phyloP scores from a whole-genome alignment of 2,888 invertebrate genomes.

The Dolichopus griseipennis region DNA sequence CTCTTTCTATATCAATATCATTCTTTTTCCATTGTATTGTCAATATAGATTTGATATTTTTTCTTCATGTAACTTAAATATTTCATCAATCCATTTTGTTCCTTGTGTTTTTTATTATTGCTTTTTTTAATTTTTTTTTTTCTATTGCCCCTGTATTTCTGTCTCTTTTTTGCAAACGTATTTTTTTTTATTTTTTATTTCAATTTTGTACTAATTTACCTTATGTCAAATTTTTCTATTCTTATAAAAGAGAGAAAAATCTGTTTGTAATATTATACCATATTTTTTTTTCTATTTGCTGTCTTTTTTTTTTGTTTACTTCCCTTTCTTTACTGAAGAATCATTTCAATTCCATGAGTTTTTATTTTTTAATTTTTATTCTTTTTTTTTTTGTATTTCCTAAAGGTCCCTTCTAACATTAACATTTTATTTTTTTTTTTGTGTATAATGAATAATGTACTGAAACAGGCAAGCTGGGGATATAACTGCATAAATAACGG shows the following conservation, averaged over 20 bases:
- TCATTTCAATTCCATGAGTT: no score
- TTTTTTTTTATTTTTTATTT: not conserved
- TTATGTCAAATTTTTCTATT: not conserved
- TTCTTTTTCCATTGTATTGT: no score
- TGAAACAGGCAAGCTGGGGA: no score
- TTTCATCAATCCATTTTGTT: not conserved
- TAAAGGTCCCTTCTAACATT: no score
- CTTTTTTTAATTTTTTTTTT: not conserved
- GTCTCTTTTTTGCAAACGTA: not conserved
- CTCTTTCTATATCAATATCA: no score
- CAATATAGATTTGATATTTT: not conserved
- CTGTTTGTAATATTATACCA: not conserved
- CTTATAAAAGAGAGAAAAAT: not conserved
- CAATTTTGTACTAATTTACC: slow-evolving; percentile 2
- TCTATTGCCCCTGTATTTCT: not conserved
- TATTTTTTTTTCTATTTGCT: not conserved
- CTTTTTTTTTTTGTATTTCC: no score
- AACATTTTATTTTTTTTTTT: no score
- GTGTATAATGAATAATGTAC: no score
- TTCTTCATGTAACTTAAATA: slow-evolving; percentile 4
- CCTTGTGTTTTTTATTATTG: not conserved
- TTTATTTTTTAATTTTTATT: no score
- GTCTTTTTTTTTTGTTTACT: not conserved
- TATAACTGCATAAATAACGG: no score
- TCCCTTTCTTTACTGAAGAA: not conserved